Evolutionary conservation across 2,888 invertebrate genomes (phyloP).

Genomic region (Rhimphoctona megacephalus): DNA sequence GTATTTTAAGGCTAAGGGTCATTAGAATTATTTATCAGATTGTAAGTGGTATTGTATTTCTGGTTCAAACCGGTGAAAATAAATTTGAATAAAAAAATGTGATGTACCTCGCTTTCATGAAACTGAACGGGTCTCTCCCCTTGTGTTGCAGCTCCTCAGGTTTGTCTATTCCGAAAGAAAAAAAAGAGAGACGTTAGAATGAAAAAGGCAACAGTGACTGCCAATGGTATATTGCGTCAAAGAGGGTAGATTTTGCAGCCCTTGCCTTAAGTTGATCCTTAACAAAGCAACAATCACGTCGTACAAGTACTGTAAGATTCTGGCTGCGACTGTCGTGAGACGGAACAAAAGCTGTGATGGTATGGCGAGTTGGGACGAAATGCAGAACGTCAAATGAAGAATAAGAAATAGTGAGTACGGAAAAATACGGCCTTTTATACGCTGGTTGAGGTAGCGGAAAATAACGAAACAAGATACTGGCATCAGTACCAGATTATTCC

Average conservation of each 20-base stretch:
- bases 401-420: background rate
- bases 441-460: slow-evolving; percentile 18
- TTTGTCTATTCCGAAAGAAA: background rate
- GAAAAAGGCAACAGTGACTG: slow-evolving; percentile 21
- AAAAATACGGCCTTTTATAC: slow-evolving; percentile 45
- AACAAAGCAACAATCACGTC: slow-evolving; percentile 23
- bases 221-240: slow-evolving; percentile 19
- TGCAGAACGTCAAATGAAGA: slow-evolving; percentile 35
- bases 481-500: slow-evolving; percentile 57
- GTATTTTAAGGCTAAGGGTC: background rate
- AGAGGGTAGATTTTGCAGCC: slow-evolving; percentile 16
- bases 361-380: background rate
- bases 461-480: slow-evolving; percentile 43
- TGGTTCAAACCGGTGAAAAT: background rate
- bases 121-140: background rate
- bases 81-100: slow-evolving; percentile 1
- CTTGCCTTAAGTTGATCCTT: slow-evolving; percentile 35
- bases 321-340: slow-evolving; percentile 14
- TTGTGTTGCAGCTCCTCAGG: background rate
- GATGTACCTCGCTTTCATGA: background rate
- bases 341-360: slow-evolving; percentile 16
- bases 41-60: background rate
- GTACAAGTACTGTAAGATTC: slow-evolving; percentile 14
- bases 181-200: background rate
- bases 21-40: slow-evolving; percentile 10